Percentiles rank a stretch among this genome's conserved stretches.
phyloP scores from a whole-genome alignment of 1,140 invertebrate genomes.

The Anadara kagoshimensis region DNA sequence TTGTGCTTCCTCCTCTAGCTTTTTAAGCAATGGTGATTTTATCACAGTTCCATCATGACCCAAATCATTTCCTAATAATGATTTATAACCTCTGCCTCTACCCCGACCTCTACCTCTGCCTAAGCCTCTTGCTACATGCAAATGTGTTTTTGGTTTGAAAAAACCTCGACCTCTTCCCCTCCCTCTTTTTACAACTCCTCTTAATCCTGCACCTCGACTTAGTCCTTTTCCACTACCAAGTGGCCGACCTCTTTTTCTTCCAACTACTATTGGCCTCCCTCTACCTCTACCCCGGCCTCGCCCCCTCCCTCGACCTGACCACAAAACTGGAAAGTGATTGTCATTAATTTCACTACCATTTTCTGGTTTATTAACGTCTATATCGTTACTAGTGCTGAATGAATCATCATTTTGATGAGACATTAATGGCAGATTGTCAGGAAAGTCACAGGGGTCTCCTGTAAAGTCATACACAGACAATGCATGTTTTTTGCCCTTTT shows the following conservation, averaged over 20 bases:
- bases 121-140: background rate
- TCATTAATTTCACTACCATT: slow-evolving; percentile 22
- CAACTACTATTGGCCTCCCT: background rate
- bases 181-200: too few species aligned
- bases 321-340: slow-evolving; percentile 23
- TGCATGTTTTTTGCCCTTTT: slow-evolving; percentile 32
- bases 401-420: too few species aligned
- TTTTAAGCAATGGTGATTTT: background rate
- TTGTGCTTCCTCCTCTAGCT: slow-evolving; percentile 13
- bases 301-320: slow-evolving; percentile 26
- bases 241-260: too few species aligned
- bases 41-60: slow-evolving; percentile 9
- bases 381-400: too few species aligned
- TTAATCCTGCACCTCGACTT: too few species aligned
- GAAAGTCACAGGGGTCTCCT: too few species aligned
- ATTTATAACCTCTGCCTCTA: slow-evolving; percentile 22
- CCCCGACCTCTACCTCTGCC: slow-evolving; percentile 39
- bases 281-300: slow-evolving; percentile 31
- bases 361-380: slow-evolving; percentile 7
- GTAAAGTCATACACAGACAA: too few species aligned
- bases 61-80: slow-evolving; percentile 13
- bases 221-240: too few species aligned
- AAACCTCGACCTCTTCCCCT: too few species aligned
- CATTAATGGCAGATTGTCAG: too few species aligned
- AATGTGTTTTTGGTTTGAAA: too few species aligned